Evolutionary conservation across 2,797 vertebrate species (phyloP).

Genomic region (Echeneis naucrates): DNA sequence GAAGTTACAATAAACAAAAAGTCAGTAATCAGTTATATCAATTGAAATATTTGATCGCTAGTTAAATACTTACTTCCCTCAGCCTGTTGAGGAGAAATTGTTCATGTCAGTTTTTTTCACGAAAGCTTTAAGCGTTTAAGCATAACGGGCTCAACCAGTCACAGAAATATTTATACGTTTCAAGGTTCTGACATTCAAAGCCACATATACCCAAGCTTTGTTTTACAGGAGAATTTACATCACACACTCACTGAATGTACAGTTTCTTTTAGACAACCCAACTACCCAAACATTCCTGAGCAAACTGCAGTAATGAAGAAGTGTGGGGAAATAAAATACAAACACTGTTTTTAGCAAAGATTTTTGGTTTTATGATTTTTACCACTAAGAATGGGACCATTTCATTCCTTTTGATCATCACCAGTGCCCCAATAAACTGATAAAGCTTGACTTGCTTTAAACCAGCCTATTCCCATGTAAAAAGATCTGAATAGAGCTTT

Average conservation of each 20-base stretch:
- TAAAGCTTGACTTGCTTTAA: not conserved
- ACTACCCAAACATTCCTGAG: not conserved
- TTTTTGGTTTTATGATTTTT: not conserved
- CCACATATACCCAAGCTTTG: not conserved
- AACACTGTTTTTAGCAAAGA: not conserved
- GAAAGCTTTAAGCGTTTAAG: not conserved
- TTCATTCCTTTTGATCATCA: conserved; percentile 1
- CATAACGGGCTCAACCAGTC: not conserved
- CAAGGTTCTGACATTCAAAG: not conserved
- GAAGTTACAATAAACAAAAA: not conserved
- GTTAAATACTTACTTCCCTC: conserved; percentile 3
- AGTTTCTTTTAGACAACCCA: not conserved
- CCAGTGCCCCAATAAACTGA: not conserved
- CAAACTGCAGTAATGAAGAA: not conserved
- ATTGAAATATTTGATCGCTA: not conserved
- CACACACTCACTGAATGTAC: not conserved
- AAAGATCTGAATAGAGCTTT: too few species aligned
- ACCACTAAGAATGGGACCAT: not conserved
- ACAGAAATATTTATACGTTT: not conserved
- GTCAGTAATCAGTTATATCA: not conserved
- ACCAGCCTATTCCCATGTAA: not conserved
- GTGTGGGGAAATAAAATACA: conserved; percentile 1
- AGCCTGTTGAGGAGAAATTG: not conserved
- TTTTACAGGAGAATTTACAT: not conserved
- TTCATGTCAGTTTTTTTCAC: not conserved